Evolutionary conservation across 2,888 invertebrate species (phyloP), one percentile per base, ranked within the genome.

Genomic region (Craniophora ligustri): DNA sequence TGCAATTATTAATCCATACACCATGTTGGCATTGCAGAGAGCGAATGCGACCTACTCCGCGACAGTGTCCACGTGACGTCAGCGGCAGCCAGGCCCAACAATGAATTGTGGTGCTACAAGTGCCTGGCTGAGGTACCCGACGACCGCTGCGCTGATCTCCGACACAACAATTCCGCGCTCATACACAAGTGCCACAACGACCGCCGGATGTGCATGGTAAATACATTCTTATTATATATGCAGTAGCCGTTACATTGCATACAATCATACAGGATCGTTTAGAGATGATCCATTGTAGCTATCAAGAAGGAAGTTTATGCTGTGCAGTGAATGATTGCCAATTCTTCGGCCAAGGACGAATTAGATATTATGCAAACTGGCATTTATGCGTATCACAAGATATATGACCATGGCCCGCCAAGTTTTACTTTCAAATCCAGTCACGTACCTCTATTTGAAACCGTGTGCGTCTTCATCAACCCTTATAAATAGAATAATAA

Each of bases 31-130:
- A 8, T 88, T 91, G 40, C 88, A 93, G 93, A 85, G 36, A 67
- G 89, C 19, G 73, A 78, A 21, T 79, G 88, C 56, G 91, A 92
- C 75, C 81, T 93, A 2, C 92, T 94, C 36, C 92, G 95, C 3
- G 95, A 94, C 82, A 95, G 95, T 68, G 94, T 95, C 48, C 97
- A 97, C 88, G 95, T 96, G 74, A 98, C 97, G 0, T 96, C 96
- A 63, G 97, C 96, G 30, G 97, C 97, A 16, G 95, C 95, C 19
- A 95, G 97, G 79, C 96, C 96, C 65, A 94, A 94, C 72, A 97
- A 97, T 86, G 96, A 97, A 82, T 93, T 97, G 46, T 96, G 96
- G 95, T 98, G 98, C 87, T 97, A 96, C 88, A 94, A 95, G 68
- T 98, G 98, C 84, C 95, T 96, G 72, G 96, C 97, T 0, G 96